These are phyloP conservation scores for Aphelinus atriplicis DNA, from an alignment of 1,140 invertebrate genomes.

Conservation along the genomic window DNA sequence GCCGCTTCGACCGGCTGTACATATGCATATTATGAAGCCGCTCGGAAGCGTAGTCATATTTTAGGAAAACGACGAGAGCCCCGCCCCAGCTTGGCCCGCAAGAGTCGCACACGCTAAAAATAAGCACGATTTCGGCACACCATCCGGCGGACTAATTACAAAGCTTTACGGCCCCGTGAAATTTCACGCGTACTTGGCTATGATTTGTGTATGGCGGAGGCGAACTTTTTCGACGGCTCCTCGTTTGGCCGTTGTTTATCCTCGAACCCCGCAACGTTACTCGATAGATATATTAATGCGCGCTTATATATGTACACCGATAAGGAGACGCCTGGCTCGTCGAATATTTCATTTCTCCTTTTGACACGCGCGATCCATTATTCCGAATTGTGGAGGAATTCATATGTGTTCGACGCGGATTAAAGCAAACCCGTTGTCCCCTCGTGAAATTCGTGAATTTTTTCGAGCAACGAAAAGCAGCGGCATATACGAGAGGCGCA, in stretches of 20 bases:
- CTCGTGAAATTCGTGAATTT: neutral
- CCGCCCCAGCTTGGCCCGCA: no score
- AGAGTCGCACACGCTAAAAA: neutral
- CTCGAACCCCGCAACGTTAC: no score
- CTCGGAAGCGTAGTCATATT: constrained; percentile 3
- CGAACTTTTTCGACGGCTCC: no score
- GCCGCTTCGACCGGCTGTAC: neutral
- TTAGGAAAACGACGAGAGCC: constrained; percentile 4
- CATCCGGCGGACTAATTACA: constrained; percentile 4
- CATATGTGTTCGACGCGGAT: no score
- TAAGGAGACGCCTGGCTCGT: no score
- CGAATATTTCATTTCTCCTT: no score
- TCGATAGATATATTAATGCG: no score
- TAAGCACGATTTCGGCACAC: constrained; percentile 16
- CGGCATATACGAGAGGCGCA: neutral
- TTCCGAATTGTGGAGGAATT: no score
- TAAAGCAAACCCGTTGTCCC: no score
- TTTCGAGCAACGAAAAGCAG: neutral
- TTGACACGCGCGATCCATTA: no score
- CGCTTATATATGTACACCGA: no score
- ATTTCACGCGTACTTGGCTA: constrained; percentile 7
- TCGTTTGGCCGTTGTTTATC: no score
- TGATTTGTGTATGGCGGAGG: neutral
- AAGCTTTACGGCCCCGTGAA: neutral
- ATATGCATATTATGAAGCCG: neutral